Percentiles rank a stretch among this genome's conserved stretches.
phyloP scores from a whole-genome alignment of 2,113 vertebrate genomes.

The Panthera leo region DNA sequence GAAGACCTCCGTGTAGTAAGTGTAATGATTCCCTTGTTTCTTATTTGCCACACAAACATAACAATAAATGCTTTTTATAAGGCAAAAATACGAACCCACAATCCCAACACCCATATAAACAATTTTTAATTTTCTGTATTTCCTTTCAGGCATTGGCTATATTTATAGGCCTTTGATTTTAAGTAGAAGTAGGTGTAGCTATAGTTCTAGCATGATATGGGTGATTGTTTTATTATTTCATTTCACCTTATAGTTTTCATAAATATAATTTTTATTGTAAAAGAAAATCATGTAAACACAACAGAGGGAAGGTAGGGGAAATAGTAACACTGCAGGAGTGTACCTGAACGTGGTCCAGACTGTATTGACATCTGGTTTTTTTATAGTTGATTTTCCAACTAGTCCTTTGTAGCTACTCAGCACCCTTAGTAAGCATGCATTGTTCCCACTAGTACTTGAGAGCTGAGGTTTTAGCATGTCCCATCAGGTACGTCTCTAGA shows the following conservation, averaged over 20 bases:
- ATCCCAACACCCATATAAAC: not conserved
- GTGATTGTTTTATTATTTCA: not conserved
- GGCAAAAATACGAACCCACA: not conserved
- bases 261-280: not conserved
- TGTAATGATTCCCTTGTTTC: constrained; percentile 63
- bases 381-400: not conserved
- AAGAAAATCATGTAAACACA: not conserved
- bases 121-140: not conserved
- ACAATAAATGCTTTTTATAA: not conserved
- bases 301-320: not conserved
- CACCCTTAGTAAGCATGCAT: not conserved
- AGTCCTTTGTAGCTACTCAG: not conserved
- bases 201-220: not conserved
- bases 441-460: not conserved
- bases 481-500: not conserved
- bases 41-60: not conserved
- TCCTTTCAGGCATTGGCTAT: not conserved
- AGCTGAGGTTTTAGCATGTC: not conserved
- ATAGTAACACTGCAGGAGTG: not conserved
- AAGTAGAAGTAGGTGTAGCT: not conserved
- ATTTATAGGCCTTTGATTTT: not conserved
- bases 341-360: not conserved
- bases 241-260: not conserved
- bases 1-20: constrained; percentile 95
- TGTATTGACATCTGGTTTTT: not conserved